Evolutionary conservation across 2,797 vertebrate species (phyloP).

Genomic region (Halcyon smyrnensis): DNA sequence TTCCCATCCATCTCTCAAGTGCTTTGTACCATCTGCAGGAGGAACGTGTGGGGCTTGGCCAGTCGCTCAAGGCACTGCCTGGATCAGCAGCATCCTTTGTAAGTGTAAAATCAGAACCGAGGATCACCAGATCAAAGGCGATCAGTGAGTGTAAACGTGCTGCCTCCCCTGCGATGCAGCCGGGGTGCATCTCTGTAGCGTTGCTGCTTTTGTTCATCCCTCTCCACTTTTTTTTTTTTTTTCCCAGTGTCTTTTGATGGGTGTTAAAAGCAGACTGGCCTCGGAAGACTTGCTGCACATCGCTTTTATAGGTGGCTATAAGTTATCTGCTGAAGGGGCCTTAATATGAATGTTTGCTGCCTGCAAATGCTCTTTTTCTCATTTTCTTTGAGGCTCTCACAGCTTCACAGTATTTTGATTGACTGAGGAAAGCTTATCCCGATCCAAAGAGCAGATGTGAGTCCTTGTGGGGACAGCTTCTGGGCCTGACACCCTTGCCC

Average conservation of each 20-base stretch:
- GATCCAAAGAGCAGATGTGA: background rate
- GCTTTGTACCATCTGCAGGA: background rate
- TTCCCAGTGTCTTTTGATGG: background rate
- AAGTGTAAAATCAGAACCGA: background rate
- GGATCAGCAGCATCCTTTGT: background rate
- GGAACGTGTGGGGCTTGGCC: background rate
- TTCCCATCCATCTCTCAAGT: background rate
- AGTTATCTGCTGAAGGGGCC: background rate
- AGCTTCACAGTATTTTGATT: background rate
- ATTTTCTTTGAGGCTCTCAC: background rate
- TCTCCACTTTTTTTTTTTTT: background rate
- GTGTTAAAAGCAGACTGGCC: slow-evolving; percentile 8
- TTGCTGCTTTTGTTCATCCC: background rate
- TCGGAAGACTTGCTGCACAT: fast-evolving
- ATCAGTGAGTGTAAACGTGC: fast-evolving
- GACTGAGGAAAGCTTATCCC: background rate
- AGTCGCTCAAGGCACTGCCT: background rate
- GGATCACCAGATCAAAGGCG: background rate
- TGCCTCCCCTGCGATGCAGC: background rate
- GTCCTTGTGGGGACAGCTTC: background rate
- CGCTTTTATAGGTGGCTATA: background rate
- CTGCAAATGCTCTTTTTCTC: background rate
- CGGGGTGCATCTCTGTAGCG: fast-evolving
- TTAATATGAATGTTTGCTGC: background rate
- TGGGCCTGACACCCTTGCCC: fast-evolving